Evolutionary conservation across 2,797 vertebrate species (phyloP).

Genomic region (Myoxocephalus aenaeus): DNA sequence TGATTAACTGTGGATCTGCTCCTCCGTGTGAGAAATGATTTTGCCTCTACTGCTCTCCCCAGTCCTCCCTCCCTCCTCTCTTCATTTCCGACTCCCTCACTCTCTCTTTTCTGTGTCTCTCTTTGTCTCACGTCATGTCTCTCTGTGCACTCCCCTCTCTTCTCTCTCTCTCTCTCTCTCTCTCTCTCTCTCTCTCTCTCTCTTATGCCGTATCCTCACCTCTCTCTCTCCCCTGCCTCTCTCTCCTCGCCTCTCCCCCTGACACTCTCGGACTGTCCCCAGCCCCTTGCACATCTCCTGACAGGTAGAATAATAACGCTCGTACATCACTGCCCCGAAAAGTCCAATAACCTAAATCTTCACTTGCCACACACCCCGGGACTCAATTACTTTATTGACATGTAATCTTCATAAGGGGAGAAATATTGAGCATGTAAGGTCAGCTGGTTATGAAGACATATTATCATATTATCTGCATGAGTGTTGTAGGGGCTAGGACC

Average conservation of each 20-base stretch:
- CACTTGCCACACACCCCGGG: conserved; percentile 96
- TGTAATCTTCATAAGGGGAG: conserved; percentile 99
- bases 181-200: conserved; percentile 31
- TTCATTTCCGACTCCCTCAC: conserved; percentile 70
- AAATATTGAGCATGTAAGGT: conserved; percentile 99
- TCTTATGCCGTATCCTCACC: conserved; percentile 49
- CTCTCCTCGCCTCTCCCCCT: conserved; percentile 39
- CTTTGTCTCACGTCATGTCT: conserved; percentile 57
- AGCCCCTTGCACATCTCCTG: conserved; percentile 90
- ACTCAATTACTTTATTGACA: conserved; percentile 99
- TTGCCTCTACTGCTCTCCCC: conserved; percentile 58
- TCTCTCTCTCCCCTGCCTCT: conserved; percentile 20
- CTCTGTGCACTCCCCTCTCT: conserved; percentile 38
- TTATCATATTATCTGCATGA: conserved; percentile 99
- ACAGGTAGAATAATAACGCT: conserved; percentile 99
- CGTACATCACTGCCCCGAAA: conserved; percentile 96
- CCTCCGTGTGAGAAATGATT: conserved; percentile 73
- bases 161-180: conserved; percentile 43
- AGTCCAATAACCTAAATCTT: conserved; percentile 93
- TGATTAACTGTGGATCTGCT: conserved; percentile 90
- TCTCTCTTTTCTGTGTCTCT: conserved; percentile 49
- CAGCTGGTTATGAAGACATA: conserved; percentile 99
- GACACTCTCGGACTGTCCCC: conserved; percentile 81
- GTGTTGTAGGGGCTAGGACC: conserved; percentile 97
- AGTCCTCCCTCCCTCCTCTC: conserved; percentile 58